These are phyloP conservation scores for Chinchilla lanigera DNA, from an alignment of 2,113 vertebrate genomes.

Conservation along the genomic window DNA sequence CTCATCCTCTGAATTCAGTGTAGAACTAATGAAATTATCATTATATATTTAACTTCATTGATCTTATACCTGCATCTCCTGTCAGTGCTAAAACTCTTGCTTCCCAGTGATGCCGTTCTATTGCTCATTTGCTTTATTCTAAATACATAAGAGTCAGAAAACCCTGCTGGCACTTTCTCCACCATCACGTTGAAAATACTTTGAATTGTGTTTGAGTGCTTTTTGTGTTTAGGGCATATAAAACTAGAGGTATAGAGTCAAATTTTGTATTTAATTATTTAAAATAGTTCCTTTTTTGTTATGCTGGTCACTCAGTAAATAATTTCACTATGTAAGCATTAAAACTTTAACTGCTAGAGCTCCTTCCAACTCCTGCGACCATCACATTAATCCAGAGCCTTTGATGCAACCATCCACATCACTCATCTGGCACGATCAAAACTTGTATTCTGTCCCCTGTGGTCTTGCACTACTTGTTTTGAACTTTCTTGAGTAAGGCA, in stretches of 20 bases:
- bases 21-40: background rate
- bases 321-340: background rate
- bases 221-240: background rate
- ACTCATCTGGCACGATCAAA: background rate
- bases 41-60: background rate
- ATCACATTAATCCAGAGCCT: background rate
- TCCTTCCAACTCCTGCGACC: background rate
- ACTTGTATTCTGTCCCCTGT: background rate
- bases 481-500: constrained; percentile 17
- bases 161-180: background rate
- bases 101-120: background rate
- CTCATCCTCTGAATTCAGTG: background rate
- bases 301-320: background rate
- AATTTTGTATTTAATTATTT: constrained; percentile 8
- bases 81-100: background rate
- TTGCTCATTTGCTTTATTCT: background rate
- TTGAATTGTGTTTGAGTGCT: background rate
- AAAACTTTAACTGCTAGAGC: background rate
- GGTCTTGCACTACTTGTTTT: background rate
- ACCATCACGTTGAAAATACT: background rate
- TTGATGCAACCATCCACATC: background rate
- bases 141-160: background rate
- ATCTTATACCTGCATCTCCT: background rate
- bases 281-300: background rate
- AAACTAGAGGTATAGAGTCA: background rate